phyloP scores from a whole-genome alignment of 1,140 invertebrate species.

The Brachionus sp. region DNA sequence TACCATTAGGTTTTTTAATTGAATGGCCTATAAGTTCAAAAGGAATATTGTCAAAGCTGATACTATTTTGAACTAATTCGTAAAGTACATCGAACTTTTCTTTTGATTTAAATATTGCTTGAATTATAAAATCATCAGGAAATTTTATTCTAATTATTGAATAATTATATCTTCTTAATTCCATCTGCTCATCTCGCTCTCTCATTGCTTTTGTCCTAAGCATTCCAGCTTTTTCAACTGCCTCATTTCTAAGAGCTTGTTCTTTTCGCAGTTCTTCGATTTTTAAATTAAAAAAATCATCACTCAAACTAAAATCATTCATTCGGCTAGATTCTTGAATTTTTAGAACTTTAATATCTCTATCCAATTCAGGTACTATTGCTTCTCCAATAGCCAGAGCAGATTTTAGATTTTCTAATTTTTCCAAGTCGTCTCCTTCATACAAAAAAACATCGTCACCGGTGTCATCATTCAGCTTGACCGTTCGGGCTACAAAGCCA shows the following conservation, averaged over 20 bases:
- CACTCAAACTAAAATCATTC: slow-evolving; percentile 52
- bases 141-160: slow-evolving; percentile 77
- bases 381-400: slow-evolving; percentile 73
- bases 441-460: slow-evolving; percentile 56
- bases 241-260: slow-evolving; percentile 68
- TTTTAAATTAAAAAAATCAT: slow-evolving; percentile 75
- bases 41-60: slow-evolving; percentile 55
- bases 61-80: neutral
- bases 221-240: slow-evolving; percentile 73
- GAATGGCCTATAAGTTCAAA: slow-evolving; percentile 50
- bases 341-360: slow-evolving; percentile 76
- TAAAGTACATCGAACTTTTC: neutral
- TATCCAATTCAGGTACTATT: slow-evolving; percentile 75
- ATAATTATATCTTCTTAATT: slow-evolving; percentile 77
- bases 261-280: slow-evolving; percentile 79
- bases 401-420: slow-evolving; percentile 68
- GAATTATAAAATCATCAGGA: slow-evolving; percentile 77
- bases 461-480: slow-evolving; percentile 50
- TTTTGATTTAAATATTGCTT: slow-evolving; percentile 58
- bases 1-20: slow-evolving; percentile 48
- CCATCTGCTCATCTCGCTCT: slow-evolving; percentile 75
- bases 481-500: slow-evolving; percentile 67
- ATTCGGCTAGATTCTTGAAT: slow-evolving; percentile 66
- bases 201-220: slow-evolving; percentile 85
- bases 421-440: slow-evolving; percentile 59